These are phyloP conservation scores for Numida meleagris DNA, from an alignment of 2,113 vertebrate species.

Conservation along the genomic window DNA sequence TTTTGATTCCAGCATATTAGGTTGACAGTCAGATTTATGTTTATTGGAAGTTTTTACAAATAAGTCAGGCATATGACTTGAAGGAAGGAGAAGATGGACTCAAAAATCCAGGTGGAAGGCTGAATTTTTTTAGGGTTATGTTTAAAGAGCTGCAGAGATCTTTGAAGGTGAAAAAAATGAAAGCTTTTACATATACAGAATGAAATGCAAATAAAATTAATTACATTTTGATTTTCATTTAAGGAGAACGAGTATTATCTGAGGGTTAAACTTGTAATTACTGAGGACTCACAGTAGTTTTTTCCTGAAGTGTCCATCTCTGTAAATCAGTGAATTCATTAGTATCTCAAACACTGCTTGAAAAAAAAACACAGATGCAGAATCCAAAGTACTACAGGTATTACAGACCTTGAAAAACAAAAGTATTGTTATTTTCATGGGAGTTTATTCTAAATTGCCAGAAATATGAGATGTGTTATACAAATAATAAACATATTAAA, in stretches of 20 bases:
- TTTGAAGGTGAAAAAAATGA: neutral
- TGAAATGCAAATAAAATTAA: neutral
- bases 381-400: neutral
- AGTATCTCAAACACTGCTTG: neutral
- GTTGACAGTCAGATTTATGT: conserved; percentile 60
- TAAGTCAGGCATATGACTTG: conserved; percentile 30
- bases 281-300: neutral
- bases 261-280: neutral
- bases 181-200: neutral
- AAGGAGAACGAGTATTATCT: neutral
- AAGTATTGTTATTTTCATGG: neutral
- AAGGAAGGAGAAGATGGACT: neutral
- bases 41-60: conserved; percentile 69
- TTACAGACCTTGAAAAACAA: neutral
- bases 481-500: neutral
- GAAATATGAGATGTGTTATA: neutral
- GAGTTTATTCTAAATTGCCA: neutral
- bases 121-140: neutral
- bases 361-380: neutral
- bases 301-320: neutral
- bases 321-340: neutral
- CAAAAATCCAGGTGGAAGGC: neutral
- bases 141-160: neutral
- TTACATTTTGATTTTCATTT: neutral
- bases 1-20: conserved; percentile 71